Evolutionary conservation across 2,113 vertebrate genomes (phyloP).

Genomic region (Myotis yumanensis): DNA sequence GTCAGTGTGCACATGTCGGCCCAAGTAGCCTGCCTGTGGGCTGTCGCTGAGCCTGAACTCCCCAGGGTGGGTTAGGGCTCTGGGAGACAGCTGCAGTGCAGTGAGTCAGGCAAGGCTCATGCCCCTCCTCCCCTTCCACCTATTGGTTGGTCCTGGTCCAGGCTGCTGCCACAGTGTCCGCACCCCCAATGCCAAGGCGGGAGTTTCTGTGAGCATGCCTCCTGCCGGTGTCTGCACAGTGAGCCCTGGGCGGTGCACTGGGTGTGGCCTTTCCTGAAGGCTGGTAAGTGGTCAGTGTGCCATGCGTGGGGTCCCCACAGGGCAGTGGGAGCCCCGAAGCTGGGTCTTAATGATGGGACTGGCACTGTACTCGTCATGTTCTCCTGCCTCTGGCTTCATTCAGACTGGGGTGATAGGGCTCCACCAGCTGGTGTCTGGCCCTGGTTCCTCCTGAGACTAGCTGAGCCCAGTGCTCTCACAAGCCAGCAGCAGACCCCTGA

Average conservation of each 20-base stretch:
- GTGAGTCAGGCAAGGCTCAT: neutral
- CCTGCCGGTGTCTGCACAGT: neutral
- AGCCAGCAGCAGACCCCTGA: neutral
- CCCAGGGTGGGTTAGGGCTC: no score
- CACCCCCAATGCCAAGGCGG: neutral
- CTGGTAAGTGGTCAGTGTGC: neutral
- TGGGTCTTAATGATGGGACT: neutral
- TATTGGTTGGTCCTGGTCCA: neutral
- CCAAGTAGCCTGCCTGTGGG: neutral
- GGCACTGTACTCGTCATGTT: fast-evolving
- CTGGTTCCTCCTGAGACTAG: neutral
- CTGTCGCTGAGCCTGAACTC: neutral
- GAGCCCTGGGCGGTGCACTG: neutral
- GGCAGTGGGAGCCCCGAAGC: neutral
- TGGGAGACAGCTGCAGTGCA: neutral
- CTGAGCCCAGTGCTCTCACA: neutral
- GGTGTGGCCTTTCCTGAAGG: neutral
- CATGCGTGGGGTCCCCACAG: neutral
- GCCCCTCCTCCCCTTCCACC: neutral
- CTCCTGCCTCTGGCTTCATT: neutral
- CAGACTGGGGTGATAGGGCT: neutral
- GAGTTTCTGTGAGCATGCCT: fast-evolving
- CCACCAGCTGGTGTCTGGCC: neutral
- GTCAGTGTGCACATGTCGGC: conserved; percentile 81
- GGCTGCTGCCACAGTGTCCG: neutral